Evolutionary conservation across 2,113 vertebrate species (phyloP), one percentile per base, ranked within the genome.

Genomic region (Fulmarus glacialis): DNA sequence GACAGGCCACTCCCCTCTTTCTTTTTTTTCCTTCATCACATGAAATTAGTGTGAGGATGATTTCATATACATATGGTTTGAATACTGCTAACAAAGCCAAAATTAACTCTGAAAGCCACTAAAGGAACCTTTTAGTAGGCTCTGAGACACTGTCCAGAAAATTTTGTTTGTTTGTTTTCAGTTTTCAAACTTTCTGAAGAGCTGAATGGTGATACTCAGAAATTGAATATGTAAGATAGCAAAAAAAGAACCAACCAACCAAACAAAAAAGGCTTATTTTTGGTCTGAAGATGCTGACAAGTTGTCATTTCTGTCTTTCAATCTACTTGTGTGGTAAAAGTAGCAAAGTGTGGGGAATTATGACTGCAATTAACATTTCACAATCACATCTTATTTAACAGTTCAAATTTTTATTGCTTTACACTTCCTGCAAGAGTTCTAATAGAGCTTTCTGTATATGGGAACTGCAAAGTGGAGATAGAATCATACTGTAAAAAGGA

Each of bases 31-130:
- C 71, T 89, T 92, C 90, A 91, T 89, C 92, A 47, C 93, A 84
- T 97, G 90, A 84, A 97, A 96, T 95, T 83, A 73, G 59, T 45
- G 27, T 94, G 58, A 93, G 72, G 73, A 91, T 97, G 93, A 96
- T 96, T 97, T 97, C 90, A 97, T 96, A 67, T 94, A 97, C 89
- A 96, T 95, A 79, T 96, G 93, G 91, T 92, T 97, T 87, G 63
- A 95, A 53, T 85, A 40, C 48, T 96, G 45, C 87, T 92, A 96
- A 64, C 78, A 93, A 97, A 87, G 84, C 82, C 81, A 91, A 85
- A 79, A 80, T 48, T 71, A 94, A 74, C 66, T 96, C 74, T 62
- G 73, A 82, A 93, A 89, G 42, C 64, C 80, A 68, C 68, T 83
- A 84, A 84, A 89, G 82, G 89, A 89, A 50, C 56, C 26, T 94